These are phyloP conservation scores for Sebastiscus albofasciatus DNA, from an alignment of 2,797 vertebrate species.

Conservation along the genomic window DNA sequence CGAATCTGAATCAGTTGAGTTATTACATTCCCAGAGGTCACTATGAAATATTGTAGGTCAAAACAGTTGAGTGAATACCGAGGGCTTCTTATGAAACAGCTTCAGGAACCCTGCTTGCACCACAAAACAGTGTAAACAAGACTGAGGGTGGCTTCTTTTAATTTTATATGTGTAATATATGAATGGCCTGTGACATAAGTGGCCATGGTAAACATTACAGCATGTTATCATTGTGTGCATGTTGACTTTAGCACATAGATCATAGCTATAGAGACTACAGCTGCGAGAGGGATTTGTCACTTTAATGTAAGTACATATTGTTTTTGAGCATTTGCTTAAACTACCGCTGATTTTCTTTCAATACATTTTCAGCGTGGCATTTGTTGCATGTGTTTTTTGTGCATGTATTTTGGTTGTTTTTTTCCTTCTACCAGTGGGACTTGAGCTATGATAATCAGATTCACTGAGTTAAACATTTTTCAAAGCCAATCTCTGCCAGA, in stretches of 20 bases:
- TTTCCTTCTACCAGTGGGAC: neutral
- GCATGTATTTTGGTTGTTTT: neutral
- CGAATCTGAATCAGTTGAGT: conserved; percentile 63
- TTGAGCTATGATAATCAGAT: neutral
- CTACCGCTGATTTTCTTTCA: neutral
- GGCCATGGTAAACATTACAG: neutral
- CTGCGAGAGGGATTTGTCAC: neutral
- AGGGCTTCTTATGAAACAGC: conserved; percentile 7
- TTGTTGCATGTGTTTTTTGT: neutral
- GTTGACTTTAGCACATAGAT: neutral
- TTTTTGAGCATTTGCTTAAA: neutral
- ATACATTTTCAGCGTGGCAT: neutral
- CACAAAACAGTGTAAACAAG: conserved; percentile 20
- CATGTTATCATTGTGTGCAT: neutral
- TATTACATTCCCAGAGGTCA: conserved; percentile 66
- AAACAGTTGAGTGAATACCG: conserved; percentile 29
- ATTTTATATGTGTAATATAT: neutral
- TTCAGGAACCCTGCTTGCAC: neutral
- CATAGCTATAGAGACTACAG: neutral
- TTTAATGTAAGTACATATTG: neutral
- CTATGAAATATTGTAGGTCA: conserved; percentile 47
- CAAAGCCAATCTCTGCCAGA: neutral
- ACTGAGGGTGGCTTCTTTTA: neutral
- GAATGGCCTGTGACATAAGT: neutral
- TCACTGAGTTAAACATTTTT: neutral